Evolutionary conservation across 2,888 invertebrate genomes (phyloP).

Genomic region (Orthosia cruda): DNA sequence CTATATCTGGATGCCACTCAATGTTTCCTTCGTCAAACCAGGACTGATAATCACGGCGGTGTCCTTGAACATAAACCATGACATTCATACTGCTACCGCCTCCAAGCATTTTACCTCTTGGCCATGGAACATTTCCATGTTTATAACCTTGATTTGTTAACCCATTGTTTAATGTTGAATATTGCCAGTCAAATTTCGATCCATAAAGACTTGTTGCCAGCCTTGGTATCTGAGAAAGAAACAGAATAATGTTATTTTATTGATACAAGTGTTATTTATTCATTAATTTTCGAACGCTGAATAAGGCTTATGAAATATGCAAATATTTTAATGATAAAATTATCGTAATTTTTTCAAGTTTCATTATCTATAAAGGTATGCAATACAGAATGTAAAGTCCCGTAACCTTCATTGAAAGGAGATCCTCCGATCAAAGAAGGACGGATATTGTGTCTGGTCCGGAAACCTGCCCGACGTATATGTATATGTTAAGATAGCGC

Average conservation of each 20-base stretch:
- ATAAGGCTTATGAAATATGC: no score
- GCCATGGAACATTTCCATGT: constrained; percentile 81
- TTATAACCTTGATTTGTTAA: constrained; percentile 48
- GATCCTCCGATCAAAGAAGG: no score
- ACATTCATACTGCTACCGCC: constrained; percentile 90
- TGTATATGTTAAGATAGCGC: no score
- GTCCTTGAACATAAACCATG: constrained; percentile 89
- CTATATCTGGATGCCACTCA: constrained; percentile 70
- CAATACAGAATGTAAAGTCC: no score
- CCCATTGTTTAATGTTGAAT: constrained; percentile 52
- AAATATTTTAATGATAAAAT: no score
- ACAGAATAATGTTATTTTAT: background rate
- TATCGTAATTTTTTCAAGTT: no score
- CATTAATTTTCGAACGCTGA: no score
- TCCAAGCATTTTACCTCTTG: constrained; percentile 92
- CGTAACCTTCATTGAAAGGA: no score
- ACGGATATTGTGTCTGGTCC: no score
- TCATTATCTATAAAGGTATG: no score
- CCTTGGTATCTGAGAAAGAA: constrained; percentile 49
- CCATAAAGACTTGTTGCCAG: constrained; percentile 11
- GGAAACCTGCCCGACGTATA: no score
- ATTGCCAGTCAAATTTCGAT: constrained; percentile 58
- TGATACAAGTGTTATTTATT: background rate
- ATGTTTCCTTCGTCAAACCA: constrained; percentile 89
- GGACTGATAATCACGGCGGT: constrained; percentile 85